Evolutionary conservation across 2,888 invertebrate species (phyloP), one percentile per base, ranked within the genome.

Genomic region (Phyllotreta cruciferae): DNA sequence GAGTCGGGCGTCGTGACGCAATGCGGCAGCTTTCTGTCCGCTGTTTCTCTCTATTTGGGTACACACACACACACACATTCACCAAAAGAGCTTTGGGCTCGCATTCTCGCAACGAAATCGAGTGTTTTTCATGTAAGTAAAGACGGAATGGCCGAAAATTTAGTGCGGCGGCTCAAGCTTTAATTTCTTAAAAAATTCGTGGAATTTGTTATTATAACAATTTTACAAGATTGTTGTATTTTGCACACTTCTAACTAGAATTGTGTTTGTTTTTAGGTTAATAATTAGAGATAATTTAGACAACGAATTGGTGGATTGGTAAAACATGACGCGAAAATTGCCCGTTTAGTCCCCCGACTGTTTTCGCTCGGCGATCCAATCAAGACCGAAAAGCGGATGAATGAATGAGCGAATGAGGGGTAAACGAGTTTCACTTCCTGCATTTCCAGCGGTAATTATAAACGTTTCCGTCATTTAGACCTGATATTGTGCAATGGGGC

Each of bases 401-500:
- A 62, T 56, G 52, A 62, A 62, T 62, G 56, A 24, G 24, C 24
- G 24, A 56, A 50, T 49, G 42, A 56, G 36, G n/a, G 44, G 13
- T 41, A 44, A 50, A 52, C 49, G 49, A 56, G 55, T 50, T 62
- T 41, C 24, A 52, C 50, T 56, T 44, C 56, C 50, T 62, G 13
- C 44, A 52, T 62, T 62, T 42, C 50, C 36, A 56, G 42, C 24
- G 56, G 62, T 62, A 62, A 62, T 62, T 62, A 56, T 62, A 24
- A 56, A 34, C 56, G 50, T 44, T 56, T 37, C 13, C 8, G 42
- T 47, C 38, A 34, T 47, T 47, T 50, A 50, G 34, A 11, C 50
- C 37, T 37, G 50, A 35, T 50, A 50, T 50, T 50, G 35, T 50
- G 50, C 50, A 50, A 50, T 50, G 37, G 37, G 37, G 36, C 36